These are phyloP conservation scores for Acronicta psi DNA, from an alignment of 2,888 invertebrate genomes.

Conservation along the genomic window DNA sequence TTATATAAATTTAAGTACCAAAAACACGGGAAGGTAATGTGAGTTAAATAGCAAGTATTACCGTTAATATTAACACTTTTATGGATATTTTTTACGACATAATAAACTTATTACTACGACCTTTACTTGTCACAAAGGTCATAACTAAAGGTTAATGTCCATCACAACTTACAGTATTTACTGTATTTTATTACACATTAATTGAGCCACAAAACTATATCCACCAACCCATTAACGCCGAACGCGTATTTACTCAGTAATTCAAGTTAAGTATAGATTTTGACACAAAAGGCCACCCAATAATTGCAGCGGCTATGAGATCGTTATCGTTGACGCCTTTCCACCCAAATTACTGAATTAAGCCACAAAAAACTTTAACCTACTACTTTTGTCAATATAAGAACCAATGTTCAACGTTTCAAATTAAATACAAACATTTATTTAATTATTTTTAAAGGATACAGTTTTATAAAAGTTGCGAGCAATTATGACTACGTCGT, in stretches of 20 bases:
- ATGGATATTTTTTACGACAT: conserved; percentile 3
- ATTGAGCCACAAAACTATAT: conserved; percentile 41
- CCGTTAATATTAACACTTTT: neutral
- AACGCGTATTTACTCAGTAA: conserved; percentile 75
- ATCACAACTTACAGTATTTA: conserved; percentile 8
- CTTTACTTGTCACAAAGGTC: conserved; percentile 5
- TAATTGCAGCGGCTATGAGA: conserved; percentile 80
- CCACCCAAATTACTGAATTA: conserved; percentile 75
- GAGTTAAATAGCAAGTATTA: neutral
- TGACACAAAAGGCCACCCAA: conserved; percentile 71
- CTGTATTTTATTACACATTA: conserved; percentile 28
- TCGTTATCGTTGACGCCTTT: conserved; percentile 78
- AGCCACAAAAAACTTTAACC: conserved; percentile 66
- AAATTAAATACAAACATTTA: conserved; percentile 10
- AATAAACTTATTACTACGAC: conserved; percentile 15
- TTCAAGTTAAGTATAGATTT: conserved; percentile 75
- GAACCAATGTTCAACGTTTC: conserved; percentile 6
- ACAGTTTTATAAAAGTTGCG: conserved; percentile 51
- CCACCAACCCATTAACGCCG: conserved; percentile 49
- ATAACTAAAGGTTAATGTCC: conserved; percentile 26
- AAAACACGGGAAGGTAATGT: neutral
- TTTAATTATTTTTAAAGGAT: conserved; percentile 37
- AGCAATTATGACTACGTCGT: conserved; percentile 66
- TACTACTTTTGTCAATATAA: conserved; percentile 51
- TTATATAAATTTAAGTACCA: no score